Evolutionary conservation across 2,113 vertebrate genomes (phyloP).

Genomic region (Colistium nudipinnis): DNA sequence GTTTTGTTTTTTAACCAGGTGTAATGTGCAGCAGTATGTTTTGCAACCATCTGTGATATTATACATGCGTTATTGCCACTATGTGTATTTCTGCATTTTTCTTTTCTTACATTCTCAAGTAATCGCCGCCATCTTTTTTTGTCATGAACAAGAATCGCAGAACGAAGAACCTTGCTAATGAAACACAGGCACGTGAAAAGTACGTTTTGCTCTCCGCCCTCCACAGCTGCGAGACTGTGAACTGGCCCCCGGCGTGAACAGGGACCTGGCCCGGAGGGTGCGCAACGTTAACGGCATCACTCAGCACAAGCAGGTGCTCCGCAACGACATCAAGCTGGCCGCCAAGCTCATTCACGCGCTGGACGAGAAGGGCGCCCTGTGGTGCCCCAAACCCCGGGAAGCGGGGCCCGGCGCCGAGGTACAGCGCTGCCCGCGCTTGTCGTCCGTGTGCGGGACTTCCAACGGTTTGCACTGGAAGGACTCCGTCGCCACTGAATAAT

Average conservation of each 20-base stretch:
- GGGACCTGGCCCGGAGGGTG: slow-evolving; percentile 88
- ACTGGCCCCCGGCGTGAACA: slow-evolving; percentile 90
- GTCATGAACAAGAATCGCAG: background rate
- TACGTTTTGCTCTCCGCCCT: background rate
- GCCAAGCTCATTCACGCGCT: slow-evolving; percentile 91
- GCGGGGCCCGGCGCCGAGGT: slow-evolving; percentile 75
- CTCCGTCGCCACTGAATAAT: background rate
- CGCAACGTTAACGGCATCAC: slow-evolving; percentile 91
- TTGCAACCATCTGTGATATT: background rate
- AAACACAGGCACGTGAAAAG: background rate
- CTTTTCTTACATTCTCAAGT: background rate
- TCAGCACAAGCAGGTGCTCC: slow-evolving; percentile 90
- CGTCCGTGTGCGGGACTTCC: background rate
- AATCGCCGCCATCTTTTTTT: background rate
- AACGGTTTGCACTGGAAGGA: background rate
- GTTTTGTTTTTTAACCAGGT: background rate
- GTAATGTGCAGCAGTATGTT: background rate
- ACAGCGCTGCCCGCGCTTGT: background rate
- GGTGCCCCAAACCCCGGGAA: slow-evolving; percentile 79
- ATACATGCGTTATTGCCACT: background rate
- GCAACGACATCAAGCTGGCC: slow-evolving; percentile 92
- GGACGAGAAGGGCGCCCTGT: slow-evolving; percentile 89
- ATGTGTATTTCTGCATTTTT: background rate
- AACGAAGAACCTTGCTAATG: background rate
- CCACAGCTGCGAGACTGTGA: slow-evolving; percentile 90